A percentile compares a stretch with the other conserved stretches of the same genome.
These are phyloP conservation scores for Astatoreochromis straeleni DNA, from an alignment of 2,113 vertebrate species.

Conservation along the genomic window DNA sequence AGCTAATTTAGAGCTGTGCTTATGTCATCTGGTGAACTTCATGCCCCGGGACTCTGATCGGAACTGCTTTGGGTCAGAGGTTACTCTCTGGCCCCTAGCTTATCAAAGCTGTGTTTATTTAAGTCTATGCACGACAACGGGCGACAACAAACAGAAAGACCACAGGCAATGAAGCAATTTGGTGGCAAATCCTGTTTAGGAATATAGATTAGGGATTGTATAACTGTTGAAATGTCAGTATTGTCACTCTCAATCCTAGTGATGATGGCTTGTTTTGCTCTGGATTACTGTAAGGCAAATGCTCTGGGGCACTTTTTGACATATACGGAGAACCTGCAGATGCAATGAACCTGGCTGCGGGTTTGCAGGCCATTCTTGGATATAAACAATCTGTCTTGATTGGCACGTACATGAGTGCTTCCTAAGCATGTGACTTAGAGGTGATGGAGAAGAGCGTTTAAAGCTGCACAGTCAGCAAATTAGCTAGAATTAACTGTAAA, in stretches of 20 bases:
- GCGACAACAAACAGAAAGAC: slow-evolving; percentile 56
- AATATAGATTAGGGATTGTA: slow-evolving; percentile 42
- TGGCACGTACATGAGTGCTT: slow-evolving; percentile 12
- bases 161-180: slow-evolving; percentile 45
- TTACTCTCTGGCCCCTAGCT: slow-evolving; percentile 50
- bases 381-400: slow-evolving; percentile 47
- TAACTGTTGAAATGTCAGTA: slow-evolving; percentile 26
- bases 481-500: background rate
- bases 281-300: slow-evolving; percentile 57
- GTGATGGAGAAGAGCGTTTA: background rate
- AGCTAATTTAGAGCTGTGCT: slow-evolving; percentile 51
- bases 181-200: slow-evolving; percentile 39
- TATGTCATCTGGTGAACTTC: slow-evolving; percentile 68
- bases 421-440: background rate
- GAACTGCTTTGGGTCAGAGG: slow-evolving; percentile 65
- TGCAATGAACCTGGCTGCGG: background rate
- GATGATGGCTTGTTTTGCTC: slow-evolving; percentile 54
- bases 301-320: slow-evolving; percentile 38
- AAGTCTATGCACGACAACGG: slow-evolving; percentile 58
- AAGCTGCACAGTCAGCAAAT: background rate
- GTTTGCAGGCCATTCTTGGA: slow-evolving; percentile 26
- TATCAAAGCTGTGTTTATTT: slow-evolving; percentile 74
- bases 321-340: slow-evolving; percentile 18
- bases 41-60: slow-evolving; percentile 44
- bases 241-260: slow-evolving; percentile 55